phyloP scores from a whole-genome alignment of 2,113 vertebrate species.

The Rhinogobius similis region DNA sequence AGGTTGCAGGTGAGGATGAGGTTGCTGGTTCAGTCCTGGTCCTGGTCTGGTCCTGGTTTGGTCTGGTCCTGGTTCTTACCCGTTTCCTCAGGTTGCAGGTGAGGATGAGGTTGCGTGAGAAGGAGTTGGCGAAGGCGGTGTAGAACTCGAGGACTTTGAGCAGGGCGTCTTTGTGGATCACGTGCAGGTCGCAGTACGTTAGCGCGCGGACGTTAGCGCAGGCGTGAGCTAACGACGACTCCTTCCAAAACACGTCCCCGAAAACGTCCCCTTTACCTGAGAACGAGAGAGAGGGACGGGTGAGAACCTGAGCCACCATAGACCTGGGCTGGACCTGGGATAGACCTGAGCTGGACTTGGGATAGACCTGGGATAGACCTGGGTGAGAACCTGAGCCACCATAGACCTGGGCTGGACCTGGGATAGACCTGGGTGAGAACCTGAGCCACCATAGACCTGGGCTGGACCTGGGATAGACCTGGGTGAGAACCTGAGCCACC shows the following conservation, averaged over 20 bases:
- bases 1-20: constrained; percentile 13
- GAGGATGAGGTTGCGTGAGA: constrained; percentile 11
- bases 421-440: no score
- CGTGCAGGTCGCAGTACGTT: constrained; percentile 2
- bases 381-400: no score
- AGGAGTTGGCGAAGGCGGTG: constrained; percentile 6
- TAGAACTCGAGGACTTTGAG: constrained; percentile 6
- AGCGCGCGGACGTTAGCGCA: constrained; percentile 5
- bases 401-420: no score
- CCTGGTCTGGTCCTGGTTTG: no score
- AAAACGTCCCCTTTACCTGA: neutral
- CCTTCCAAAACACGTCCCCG: constrained; percentile 10
- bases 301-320: neutral
- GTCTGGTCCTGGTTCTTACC: neutral
- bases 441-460: no score
- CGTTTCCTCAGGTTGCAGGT: constrained; percentile 5
- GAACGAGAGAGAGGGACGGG: neutral
- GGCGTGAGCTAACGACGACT: constrained; percentile 1
- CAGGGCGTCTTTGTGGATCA: neutral
- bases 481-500: no score
- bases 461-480: no score
- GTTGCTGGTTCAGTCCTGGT: neutral
- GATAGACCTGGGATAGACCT: no score
- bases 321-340: no score
- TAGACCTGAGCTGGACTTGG: no score